These are phyloP conservation scores for Picus viridis DNA, from an alignment of 2,797 vertebrate genomes.

Conservation along the genomic window DNA sequence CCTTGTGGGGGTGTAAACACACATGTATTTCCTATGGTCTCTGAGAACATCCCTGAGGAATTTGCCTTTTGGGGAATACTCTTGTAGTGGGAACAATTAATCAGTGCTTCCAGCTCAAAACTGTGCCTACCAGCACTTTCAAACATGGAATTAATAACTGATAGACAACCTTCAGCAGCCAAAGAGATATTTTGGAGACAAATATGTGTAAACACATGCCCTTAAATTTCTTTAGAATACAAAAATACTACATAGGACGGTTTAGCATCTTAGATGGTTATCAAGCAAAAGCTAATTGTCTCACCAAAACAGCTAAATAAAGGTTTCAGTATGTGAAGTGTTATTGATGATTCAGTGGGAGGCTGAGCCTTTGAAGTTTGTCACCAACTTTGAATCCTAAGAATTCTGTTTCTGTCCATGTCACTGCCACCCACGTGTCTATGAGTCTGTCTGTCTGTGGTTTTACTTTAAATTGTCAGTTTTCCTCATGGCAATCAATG, in stretches of 20 bases:
- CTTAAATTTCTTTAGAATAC: not conserved
- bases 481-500: constrained; percentile 38
- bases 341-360: constrained; percentile 38
- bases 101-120: not conserved
- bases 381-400: constrained; percentile 34
- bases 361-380: constrained; percentile 50
- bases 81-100: not conserved
- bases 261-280: constrained; percentile 15
- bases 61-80: not conserved
- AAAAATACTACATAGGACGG: not conserved
- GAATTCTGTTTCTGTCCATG: constrained; percentile 53
- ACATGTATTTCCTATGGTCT: not conserved
- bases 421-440: constrained; percentile 45
- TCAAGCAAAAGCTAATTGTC: constrained; percentile 36
- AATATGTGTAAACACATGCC: not conserved
- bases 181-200: not conserved
- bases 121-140: not conserved
- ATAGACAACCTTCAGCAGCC: not conserved
- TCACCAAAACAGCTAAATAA: constrained; percentile 47
- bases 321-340: not conserved
- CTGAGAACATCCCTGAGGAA: not conserved
- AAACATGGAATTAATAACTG: not conserved
- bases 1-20: rapidly evolving
- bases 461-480: constrained; percentile 62
- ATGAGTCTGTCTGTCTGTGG: constrained; percentile 23